Evolutionary conservation across 1,140 invertebrate species (phyloP), one percentile per base, ranked within the genome.

Genomic region (Hermatobates lingyangjiaoensis): DNA sequence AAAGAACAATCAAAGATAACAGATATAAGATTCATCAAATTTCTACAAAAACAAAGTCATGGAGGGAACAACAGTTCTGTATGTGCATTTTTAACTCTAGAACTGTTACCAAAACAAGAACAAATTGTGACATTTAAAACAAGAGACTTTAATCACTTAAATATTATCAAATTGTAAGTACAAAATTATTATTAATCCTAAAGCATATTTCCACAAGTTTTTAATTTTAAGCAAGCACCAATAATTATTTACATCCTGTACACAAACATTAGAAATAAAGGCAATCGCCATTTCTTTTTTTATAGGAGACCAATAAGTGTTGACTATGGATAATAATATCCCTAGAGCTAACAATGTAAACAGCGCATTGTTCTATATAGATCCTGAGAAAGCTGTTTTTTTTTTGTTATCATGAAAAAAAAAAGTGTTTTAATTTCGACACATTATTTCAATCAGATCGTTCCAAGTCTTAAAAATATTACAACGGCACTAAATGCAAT

Each of bases 241-340:
- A 26, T 49, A 15, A 26, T 49, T 49, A 49, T 49, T 21, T 49
- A 49, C 48, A 49, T 49, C 39, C 48, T 49, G 48, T 49, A 49
- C 48, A 49, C n/a, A 26, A 18, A 34, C 30, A 34, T 34, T 34
- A 34, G 10, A 34, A 34, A 10, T 12, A 34, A 34, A 34, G 30
- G 18, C 30, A 34, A 12, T 34, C 10, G 10, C 10, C 18, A 10
- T 12, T 10, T 18, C 30, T 12, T 34, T 34, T 12, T 10, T 18
- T 12, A 34, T 34, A 12, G 10, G 18, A 34, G 30, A 18, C 10
- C 30, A 10, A 34, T 18, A 34, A 34, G 30, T 12, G 18, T 18
- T 34, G 30, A 10, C 30, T 12, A 34, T 34, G 10, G 10, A 12
- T 34, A 10, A 12, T 34, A 10, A n/a, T 34, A 34, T 12, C 30